phyloP scores from a whole-genome alignment of 2,797 vertebrate genomes.

The Hydrophis major region DNA sequence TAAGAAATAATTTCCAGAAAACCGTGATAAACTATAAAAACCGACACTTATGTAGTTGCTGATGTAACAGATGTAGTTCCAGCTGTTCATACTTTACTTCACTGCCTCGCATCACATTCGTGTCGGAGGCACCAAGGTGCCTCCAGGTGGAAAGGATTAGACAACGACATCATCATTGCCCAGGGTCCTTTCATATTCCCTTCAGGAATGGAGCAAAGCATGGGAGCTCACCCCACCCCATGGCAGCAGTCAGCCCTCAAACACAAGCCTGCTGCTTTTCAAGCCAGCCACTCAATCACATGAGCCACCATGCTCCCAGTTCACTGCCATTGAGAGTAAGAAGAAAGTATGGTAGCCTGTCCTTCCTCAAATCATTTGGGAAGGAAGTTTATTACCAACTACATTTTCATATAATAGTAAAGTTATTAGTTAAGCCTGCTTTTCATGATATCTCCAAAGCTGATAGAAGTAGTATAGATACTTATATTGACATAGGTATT shows the following conservation, averaged over 20 bases:
- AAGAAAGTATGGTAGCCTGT: not conserved
- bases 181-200: not conserved
- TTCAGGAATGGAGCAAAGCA: not conserved
- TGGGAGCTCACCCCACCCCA: not conserved
- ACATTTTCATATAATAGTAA: not conserved
- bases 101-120: not conserved
- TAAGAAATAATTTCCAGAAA: not conserved
- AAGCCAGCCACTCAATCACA: not conserved
- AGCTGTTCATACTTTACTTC: not conserved
- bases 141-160: not conserved
- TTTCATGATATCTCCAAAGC: not conserved
- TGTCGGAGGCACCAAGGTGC: not conserved
- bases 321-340: not conserved
- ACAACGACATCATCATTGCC: not conserved
- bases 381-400: not conserved
- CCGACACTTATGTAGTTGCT: not conserved
- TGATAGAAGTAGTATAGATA: not conserved
- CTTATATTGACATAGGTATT: not conserved
- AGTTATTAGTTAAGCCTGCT: not conserved
- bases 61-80: not conserved
- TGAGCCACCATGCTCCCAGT: not conserved
- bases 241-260: not conserved
- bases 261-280: not conserved
- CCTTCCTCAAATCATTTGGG: not conserved
- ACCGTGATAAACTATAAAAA: not conserved